phyloP scores from a whole-genome alignment of 2,113 vertebrate species.

The Stegastes partitus region DNA sequence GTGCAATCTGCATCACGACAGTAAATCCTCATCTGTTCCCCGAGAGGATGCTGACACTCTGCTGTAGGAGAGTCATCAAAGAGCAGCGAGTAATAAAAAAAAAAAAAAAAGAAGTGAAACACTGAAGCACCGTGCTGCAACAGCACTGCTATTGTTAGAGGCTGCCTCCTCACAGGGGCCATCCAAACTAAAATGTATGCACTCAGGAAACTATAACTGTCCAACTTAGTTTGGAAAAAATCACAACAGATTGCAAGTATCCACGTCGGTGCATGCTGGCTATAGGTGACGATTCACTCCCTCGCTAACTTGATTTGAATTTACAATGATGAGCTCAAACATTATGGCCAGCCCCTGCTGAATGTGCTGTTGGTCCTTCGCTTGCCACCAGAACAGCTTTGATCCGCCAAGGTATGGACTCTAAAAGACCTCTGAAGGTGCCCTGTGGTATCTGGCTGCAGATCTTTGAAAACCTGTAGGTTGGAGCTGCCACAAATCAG shows the following conservation, averaged over 20 bases:
- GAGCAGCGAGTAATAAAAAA: slow-evolving; percentile 26
- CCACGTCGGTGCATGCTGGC: neutral
- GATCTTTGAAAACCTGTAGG: no score
- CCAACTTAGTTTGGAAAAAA: slow-evolving; percentile 11
- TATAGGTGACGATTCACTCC: neutral
- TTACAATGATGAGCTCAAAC: no score
- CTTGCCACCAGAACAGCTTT: no score
- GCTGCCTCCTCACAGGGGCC: slow-evolving; percentile 4
- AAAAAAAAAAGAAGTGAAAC: no score
- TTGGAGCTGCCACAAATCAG: no score
- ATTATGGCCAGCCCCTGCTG: no score
- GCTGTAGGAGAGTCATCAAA: slow-evolving; percentile 49
- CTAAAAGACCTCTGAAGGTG: no score
- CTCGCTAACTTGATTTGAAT: neutral
- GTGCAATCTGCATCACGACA: slow-evolving; percentile 33
- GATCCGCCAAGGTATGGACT: no score
- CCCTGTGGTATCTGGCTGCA: no score
- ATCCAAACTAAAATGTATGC: neutral
- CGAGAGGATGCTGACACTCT: neutral
- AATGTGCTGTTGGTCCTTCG: no score
- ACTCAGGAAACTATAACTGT: neutral
- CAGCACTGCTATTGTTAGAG: slow-evolving; percentile 23
- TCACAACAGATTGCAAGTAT: neutral
- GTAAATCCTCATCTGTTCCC: slow-evolving; percentile 45
- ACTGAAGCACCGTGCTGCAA: slow-evolving; percentile 27